phyloP scores from a whole-genome alignment of 2,888 invertebrate species.

The Archips crataeganus region DNA sequence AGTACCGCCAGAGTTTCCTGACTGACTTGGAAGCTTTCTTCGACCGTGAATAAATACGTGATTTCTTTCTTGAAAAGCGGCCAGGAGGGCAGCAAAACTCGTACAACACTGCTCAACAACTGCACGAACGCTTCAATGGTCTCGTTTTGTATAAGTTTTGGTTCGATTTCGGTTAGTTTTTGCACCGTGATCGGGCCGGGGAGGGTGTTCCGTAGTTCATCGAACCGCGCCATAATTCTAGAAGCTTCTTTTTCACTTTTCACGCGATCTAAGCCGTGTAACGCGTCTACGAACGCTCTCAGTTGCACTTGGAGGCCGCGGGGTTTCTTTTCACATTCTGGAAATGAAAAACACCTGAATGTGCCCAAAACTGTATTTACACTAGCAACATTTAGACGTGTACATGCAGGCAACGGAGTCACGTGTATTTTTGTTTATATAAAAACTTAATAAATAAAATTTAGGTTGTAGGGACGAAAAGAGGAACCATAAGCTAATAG shows the following conservation, averaged over 20 bases:
- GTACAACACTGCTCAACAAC: slow-evolving; percentile 79
- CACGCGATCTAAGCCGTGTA: slow-evolving; percentile 62
- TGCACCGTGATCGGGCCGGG: slow-evolving; percentile 89
- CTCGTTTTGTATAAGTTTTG: slow-evolving; percentile 55
- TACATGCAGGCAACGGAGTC: slow-evolving; percentile 50
- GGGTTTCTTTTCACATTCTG: slow-evolving; percentile 56
- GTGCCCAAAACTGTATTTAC: slow-evolving; percentile 75
- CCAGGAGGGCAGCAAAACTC: slow-evolving; percentile 85
- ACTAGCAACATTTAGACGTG: slow-evolving; percentile 42
- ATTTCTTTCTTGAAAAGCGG: slow-evolving; percentile 80
- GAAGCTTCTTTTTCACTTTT: slow-evolving; percentile 64
- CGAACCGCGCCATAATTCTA: slow-evolving; percentile 52
- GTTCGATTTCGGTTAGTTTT: slow-evolving; percentile 86
- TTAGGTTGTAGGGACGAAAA: neutral
- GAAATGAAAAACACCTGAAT: slow-evolving; percentile 77
- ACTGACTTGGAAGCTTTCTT: slow-evolving; percentile 80
- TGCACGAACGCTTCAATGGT: slow-evolving; percentile 78
- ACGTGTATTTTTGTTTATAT: slow-evolving; percentile 52
- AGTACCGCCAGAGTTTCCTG: slow-evolving; percentile 79
- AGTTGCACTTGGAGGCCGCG: slow-evolving; percentile 55
- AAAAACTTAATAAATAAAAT: neutral
- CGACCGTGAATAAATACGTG: slow-evolving; percentile 79
- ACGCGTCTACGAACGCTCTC: slow-evolving; percentile 60
- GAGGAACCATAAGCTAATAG: too few relatives aligned
- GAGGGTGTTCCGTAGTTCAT: slow-evolving; percentile 56